Conservation (phyloP, 2,113 vertebrate genomes). For the Syrrhaptes paradoxus region DNA sequence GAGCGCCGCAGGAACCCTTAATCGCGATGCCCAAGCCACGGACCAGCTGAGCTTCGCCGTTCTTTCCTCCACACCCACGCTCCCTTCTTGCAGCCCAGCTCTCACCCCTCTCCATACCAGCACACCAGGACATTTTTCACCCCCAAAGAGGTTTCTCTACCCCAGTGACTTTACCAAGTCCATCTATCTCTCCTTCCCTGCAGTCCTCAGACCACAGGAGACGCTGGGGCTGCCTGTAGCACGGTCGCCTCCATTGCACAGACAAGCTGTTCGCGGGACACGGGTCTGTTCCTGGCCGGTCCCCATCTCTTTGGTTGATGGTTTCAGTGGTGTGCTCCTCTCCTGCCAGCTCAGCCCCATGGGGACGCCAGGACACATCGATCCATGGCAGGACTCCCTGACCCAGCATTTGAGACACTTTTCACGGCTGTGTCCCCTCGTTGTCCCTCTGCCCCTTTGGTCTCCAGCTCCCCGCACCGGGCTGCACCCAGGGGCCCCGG, state of each 20-base stretch:
- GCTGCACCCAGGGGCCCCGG: not conserved
- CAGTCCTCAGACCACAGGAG: not conserved
- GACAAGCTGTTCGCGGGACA: not conserved
- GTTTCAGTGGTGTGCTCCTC: not conserved
- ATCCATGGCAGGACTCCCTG: not conserved
- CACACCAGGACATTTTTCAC: not conserved
- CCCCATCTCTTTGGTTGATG: not conserved
- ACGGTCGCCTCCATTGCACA: not conserved
- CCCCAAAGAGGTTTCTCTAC: not conserved
- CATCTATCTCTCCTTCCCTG: not conserved
- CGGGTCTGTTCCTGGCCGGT: not conserved
- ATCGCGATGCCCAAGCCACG: not conserved
- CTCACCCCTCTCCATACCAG: not conserved
- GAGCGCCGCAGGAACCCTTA: not conserved
- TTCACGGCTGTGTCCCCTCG: not conserved
- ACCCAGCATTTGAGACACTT: not conserved
- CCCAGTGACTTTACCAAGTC: not conserved
- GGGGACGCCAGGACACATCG: not conserved
- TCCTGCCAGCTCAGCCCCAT: not conserved
- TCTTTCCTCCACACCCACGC: not conserved
- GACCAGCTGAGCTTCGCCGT: rapidly evolving
- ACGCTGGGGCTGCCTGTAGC: not conserved
- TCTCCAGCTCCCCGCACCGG: not conserved
- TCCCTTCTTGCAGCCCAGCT: not conserved
- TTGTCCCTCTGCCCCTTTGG: not conserved